Evolutionary conservation across 2,888 invertebrate species (phyloP).

Genomic region (Sussaba pulchella): DNA sequence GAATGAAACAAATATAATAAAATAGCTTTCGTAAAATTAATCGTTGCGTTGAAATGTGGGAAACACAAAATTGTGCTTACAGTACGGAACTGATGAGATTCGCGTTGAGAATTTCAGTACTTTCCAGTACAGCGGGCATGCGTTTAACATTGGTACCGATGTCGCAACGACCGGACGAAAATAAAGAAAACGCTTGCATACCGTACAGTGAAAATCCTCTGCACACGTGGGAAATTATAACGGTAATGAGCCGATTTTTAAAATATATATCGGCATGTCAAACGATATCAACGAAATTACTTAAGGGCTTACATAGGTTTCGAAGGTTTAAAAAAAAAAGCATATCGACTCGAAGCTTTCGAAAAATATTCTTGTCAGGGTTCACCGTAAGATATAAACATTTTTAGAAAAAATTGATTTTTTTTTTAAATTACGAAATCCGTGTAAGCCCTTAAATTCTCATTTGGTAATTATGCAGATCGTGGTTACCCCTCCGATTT

Average conservation of each 20-base stretch:
- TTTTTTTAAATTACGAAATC: too few relatives aligned
- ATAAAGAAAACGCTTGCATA: conserved; percentile 64
- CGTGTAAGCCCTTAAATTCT: too few relatives aligned
- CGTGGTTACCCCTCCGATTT: too few relatives aligned
- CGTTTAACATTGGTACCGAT: conserved; percentile 63
- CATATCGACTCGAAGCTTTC: too few relatives aligned
- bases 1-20: too few relatives aligned
- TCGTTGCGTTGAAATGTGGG: conserved; percentile 7
- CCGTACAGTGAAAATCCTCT: conserved; percentile 50
- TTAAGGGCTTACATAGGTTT: too few relatives aligned
- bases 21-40: not conserved
- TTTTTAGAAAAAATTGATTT: too few relatives aligned
- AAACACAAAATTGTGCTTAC: conserved; percentile 59
- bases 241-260: conserved; percentile 63
- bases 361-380: too few relatives aligned
- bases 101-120: conserved; percentile 63
- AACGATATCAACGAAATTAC: conserved; percentile 19
- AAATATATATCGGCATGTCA: not conserved
- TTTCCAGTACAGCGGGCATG: conserved; percentile 61
- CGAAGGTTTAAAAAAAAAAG: too few relatives aligned
- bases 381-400: too few relatives aligned
- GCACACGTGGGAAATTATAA: conserved; percentile 60
- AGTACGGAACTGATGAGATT: conserved; percentile 67
- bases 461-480: too few relatives aligned
- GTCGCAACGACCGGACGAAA: conserved; percentile 52